Evolutionary conservation across 2,888 invertebrate species (phyloP).

Genomic region (Gisinianus flammeolus): DNA sequence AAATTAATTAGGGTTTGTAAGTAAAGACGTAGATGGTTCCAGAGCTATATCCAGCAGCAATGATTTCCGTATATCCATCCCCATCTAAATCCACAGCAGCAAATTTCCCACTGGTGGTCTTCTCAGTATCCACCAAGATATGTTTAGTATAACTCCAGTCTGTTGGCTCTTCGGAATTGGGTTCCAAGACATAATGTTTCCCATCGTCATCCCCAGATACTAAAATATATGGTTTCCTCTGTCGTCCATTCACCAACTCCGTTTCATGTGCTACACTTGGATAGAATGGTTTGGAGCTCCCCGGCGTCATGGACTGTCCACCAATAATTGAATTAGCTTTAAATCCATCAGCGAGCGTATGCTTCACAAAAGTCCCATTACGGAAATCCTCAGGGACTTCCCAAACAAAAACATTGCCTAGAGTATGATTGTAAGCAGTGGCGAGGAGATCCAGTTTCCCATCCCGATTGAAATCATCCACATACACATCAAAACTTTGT

Average conservation of each 20-base stretch:
- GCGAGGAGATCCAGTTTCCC: slow-evolving; percentile 58
- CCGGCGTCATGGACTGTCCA: slow-evolving; percentile 60
- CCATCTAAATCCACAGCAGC: slow-evolving; percentile 59
- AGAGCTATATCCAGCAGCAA: slow-evolving; percentile 55
- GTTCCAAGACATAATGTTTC: slow-evolving; percentile 58
- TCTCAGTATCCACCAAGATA: slow-evolving; percentile 58
- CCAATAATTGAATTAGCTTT: slow-evolving; percentile 56
- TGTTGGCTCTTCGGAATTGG: slow-evolving; percentile 54
- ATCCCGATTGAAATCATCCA: slow-evolving; percentile 59
- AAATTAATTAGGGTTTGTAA: too few species aligned
- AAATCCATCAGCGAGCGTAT: slow-evolving; percentile 58
- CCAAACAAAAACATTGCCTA: slow-evolving; percentile 58
- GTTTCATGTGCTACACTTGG: slow-evolving; percentile 56
- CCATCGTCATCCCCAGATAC: slow-evolving; percentile 61
- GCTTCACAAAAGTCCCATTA: slow-evolving; percentile 45
- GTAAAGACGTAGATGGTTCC: slow-evolving; percentile 59
- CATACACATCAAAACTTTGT: slow-evolving; percentile 59
- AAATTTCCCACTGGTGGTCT: slow-evolving; percentile 57
- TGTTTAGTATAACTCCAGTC: slow-evolving; percentile 59
- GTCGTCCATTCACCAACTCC: slow-evolving; percentile 53
- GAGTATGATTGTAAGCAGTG: slow-evolving; percentile 55
- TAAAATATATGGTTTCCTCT: slow-evolving; percentile 59
- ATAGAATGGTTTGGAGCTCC: slow-evolving; percentile 59
- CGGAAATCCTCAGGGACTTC: slow-evolving; percentile 58
- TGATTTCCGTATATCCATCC: slow-evolving; percentile 59